phyloP scores from a whole-genome alignment of 1,140 invertebrate species.

The Pseudomyrmex pallidus region DNA sequence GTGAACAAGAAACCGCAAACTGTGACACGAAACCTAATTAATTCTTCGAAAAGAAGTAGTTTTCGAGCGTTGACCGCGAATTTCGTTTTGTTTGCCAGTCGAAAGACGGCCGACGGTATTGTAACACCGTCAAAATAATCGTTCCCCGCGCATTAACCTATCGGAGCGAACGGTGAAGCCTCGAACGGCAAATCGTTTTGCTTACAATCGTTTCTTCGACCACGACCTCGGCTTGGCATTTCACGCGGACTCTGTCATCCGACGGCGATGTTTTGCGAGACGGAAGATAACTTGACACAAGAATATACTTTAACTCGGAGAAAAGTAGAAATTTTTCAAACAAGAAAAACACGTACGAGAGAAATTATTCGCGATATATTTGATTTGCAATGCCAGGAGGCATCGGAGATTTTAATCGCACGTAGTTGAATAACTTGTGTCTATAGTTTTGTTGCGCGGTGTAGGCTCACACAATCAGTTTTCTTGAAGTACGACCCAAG shows the following conservation, averaged over 20 bases:
- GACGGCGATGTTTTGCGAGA: not conserved
- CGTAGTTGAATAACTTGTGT: not conserved
- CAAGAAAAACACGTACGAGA: not conserved
- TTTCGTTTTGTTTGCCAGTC: slow-evolving; percentile 8
- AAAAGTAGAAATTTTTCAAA: not conserved
- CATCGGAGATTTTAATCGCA: too few species aligned
- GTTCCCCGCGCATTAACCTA: not conserved
- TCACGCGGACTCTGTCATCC: slow-evolving; percentile 29
- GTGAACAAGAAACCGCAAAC: slow-evolving; percentile 42
- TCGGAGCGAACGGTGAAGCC: not conserved
- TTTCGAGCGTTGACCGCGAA: not conserved
- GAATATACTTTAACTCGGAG: not conserved
- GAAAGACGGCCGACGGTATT: not conserved
- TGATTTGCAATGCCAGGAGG: not conserved
- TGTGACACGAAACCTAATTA: slow-evolving; percentile 39
- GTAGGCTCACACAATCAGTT: not conserved
- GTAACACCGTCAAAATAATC: slow-evolving; percentile 8
- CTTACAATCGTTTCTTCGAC: not conserved
- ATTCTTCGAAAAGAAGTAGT: slow-evolving; percentile 45
- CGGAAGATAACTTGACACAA: slow-evolving; percentile 2
- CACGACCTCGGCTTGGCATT: slow-evolving; percentile 18
- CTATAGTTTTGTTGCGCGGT: not conserved
- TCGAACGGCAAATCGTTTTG: not conserved
- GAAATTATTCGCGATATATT: not conserved
- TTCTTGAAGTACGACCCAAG: not conserved